These are phyloP conservation scores for Anguilla marmorata DNA, from an alignment of 2,797 vertebrate genomes.

Conservation along the genomic window DNA sequence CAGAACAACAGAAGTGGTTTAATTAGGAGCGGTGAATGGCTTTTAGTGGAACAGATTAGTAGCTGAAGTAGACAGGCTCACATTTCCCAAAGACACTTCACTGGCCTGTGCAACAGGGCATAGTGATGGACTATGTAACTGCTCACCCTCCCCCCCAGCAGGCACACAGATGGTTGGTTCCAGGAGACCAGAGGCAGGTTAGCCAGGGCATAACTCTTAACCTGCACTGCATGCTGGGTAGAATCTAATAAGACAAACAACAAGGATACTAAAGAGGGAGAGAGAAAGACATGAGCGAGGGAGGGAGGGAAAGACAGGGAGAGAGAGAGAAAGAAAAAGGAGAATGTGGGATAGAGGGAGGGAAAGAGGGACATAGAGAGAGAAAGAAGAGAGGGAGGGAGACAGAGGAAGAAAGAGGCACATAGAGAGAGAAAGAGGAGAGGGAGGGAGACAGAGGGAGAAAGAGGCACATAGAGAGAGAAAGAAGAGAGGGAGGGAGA, in stretches of 20 bases:
- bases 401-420: not conserved
- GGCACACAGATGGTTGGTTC: conserved; percentile 64
- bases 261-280: not conserved
- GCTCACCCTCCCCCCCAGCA: conserved; percentile 48
- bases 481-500: too few species aligned
- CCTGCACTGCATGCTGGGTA: conserved; percentile 49
- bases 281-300: not conserved
- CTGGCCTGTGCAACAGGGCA: not conserved
- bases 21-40: not conserved
- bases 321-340: not conserved
- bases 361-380: not conserved
- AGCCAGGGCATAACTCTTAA: conserved; percentile 47
- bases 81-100: not conserved
- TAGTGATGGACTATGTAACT: not conserved
- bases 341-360: too few species aligned
- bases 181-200: conserved; percentile 45
- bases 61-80: not conserved
- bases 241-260: conserved; percentile 41
- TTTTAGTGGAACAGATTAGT: not conserved
- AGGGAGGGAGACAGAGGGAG: not conserved
- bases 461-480: too few species aligned
- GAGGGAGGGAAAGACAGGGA: not conserved
- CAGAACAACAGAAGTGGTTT: not conserved
- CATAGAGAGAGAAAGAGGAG: not conserved
- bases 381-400: conserved; percentile 6